Conservation (phyloP, 2,113 vertebrate genomes). For the Diadophis punctatus region DNA sequence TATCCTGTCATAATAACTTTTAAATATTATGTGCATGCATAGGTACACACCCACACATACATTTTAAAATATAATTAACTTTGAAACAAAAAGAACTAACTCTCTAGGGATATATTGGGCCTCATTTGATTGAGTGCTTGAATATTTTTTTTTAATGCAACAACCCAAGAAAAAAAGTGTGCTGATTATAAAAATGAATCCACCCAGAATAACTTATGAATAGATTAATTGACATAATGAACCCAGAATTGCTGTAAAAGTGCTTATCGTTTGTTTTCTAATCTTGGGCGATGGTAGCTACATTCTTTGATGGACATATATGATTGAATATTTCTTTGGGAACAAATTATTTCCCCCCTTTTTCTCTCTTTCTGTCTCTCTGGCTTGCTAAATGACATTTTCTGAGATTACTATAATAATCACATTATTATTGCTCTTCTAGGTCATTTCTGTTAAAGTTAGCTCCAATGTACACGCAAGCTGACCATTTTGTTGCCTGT, state of each 20-base stretch:
- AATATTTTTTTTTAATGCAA: not conserved
- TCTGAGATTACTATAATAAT: conserved; percentile 5
- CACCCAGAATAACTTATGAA: conserved; percentile 16
- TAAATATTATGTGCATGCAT: not conserved
- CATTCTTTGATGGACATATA: conserved; percentile 23
- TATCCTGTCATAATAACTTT: not conserved
- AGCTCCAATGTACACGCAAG: not conserved
- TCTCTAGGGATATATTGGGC: not conserved
- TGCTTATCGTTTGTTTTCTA: conserved; percentile 14
- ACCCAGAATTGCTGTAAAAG: conserved; percentile 14
- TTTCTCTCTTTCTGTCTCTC: not conserved
- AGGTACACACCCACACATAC: not conserved
- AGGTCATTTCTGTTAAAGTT: not conserved
- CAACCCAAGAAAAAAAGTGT: not conserved
- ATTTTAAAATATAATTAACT: not conserved
- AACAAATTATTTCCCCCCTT: not conserved
- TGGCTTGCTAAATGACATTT: not conserved
- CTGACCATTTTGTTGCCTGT: not conserved
- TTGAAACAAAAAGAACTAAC: not conserved
- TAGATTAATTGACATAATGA: conserved; percentile 35
- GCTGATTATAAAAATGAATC: conserved; percentile 4
- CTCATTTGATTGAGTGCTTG: not conserved
- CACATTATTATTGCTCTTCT: conserved; percentile 4
- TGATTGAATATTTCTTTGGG: not conserved
- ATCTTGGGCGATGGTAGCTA: conserved; percentile 15